These are phyloP conservation scores for Asbolus verrucosus DNA, from an alignment of 1,140 invertebrate genomes.

Conservation along the genomic window DNA sequence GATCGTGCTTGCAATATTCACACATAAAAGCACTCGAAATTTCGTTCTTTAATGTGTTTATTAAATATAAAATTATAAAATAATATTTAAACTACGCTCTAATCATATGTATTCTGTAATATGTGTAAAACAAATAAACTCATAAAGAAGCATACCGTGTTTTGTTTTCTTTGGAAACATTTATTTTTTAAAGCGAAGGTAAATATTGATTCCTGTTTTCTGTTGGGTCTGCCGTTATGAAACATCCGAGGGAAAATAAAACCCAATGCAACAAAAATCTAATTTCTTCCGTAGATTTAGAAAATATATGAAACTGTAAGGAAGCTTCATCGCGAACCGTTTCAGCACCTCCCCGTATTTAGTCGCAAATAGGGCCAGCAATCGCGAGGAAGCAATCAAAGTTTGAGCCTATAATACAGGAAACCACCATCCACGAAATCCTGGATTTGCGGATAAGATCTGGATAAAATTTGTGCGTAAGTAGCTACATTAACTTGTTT, in stretches of 20 bases:
- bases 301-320: slow-evolving; percentile 25
- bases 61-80: slow-evolving; percentile 42
- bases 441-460: slow-evolving; percentile 2
- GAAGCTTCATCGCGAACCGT: slow-evolving; percentile 2
- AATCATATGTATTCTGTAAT: slow-evolving; percentile 45
- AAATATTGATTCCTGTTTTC: slow-evolving; percentile 8
- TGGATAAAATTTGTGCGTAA: slow-evolving; percentile 22
- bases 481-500: neutral
- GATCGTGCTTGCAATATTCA: slow-evolving; percentile 41
- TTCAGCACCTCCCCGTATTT: slow-evolving; percentile 2
- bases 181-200: slow-evolving; percentile 20
- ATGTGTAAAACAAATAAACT: slow-evolving; percentile 45
- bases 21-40: slow-evolving; percentile 38
- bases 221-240: neutral
- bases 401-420: slow-evolving; percentile 22
- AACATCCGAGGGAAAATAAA: slow-evolving; percentile 13
- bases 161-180: slow-evolving; percentile 10
- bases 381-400: slow-evolving; percentile 31
- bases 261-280: slow-evolving; percentile 4
- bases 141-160: slow-evolving; percentile 19
- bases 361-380: slow-evolving; percentile 1
- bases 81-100: slow-evolving; percentile 45
- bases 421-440: slow-evolving; percentile 21
- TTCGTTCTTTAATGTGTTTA: slow-evolving; percentile 39
- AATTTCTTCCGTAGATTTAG: slow-evolving; percentile 20